phyloP scores from a whole-genome alignment of 2,797 vertebrate genomes.

The Sarcoramphus papa region DNA sequence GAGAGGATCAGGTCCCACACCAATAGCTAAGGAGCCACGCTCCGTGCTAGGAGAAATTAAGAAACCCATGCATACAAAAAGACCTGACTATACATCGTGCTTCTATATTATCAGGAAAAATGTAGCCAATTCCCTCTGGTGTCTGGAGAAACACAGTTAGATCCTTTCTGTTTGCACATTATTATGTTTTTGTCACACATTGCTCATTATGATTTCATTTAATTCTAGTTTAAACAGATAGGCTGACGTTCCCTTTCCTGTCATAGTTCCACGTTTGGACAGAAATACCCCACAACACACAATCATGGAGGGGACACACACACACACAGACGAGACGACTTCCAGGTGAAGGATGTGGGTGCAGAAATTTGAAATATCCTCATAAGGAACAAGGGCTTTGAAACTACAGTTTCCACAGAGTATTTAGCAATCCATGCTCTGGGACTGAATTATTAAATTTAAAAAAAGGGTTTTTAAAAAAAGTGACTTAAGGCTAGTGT shows the following conservation, averaged over 20 bases:
- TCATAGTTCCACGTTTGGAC: neutral
- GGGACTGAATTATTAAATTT: neutral
- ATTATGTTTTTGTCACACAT: neutral
- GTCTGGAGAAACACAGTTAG: neutral
- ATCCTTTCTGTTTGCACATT: neutral
- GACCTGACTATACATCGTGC: neutral
- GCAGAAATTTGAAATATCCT: neutral
- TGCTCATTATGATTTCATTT: neutral
- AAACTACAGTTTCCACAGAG: neutral
- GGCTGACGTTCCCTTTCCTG: neutral
- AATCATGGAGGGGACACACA: rapidly evolving
- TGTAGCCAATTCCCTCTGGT: neutral
- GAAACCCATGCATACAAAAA: neutral
- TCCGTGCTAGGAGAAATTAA: neutral
- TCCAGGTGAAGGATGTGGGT: neutral
- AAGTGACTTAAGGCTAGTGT: neutral
- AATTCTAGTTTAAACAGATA: neutral
- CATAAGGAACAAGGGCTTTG: neutral
- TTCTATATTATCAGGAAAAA: neutral
- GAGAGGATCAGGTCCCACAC: neutral
- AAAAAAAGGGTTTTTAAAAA: neutral
- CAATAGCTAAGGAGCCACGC: neutral
- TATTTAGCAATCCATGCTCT: neutral
- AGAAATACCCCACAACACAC: neutral
- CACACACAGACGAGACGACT: neutral